Evolutionary conservation across 2,888 invertebrate genomes (phyloP).

Genomic region (Cistogaster globosa): DNA sequence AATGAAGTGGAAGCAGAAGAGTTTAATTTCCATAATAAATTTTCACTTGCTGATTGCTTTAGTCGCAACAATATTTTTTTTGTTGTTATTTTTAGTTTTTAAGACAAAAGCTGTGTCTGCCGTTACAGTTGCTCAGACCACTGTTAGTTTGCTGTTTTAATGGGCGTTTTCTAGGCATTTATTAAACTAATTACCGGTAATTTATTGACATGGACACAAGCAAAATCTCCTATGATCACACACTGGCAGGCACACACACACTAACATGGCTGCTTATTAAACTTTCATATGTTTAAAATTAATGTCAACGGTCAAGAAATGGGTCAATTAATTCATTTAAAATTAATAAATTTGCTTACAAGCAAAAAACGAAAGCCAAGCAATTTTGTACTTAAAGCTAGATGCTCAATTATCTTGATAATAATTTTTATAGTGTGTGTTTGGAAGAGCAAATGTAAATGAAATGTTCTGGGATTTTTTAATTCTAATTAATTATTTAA

Average conservation of each 20-base stretch:
- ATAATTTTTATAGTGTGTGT: too few relatives aligned
- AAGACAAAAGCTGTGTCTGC: conserved; percentile 7
- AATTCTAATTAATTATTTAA: too few relatives aligned
- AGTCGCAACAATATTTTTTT: not conserved
- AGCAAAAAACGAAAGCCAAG: conserved; percentile 5
- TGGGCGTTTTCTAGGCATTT: conserved; percentile 51
- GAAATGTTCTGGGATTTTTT: too few relatives aligned
- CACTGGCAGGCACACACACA: not conserved
- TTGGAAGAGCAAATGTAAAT: too few relatives aligned
- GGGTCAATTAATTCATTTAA: conserved; percentile 41
- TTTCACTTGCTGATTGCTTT: not conserved
- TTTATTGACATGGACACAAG: conserved; percentile 44
- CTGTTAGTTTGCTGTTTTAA: conserved; percentile 50
- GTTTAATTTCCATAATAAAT: conserved; percentile 47
- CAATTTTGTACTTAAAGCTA: not conserved
- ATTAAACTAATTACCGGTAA: conserved; percentile 65
- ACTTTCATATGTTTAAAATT: conserved; percentile 31
- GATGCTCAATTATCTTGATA: too few relatives aligned
- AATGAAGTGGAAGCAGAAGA: not conserved
- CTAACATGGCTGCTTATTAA: not conserved
- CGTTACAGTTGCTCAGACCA: conserved; percentile 4
- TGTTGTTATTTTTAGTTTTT: not conserved
- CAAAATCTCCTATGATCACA: conserved; percentile 6
- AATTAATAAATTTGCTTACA: conserved; percentile 19
- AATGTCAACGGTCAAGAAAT: conserved; percentile 52